Evolutionary conservation across 2,888 invertebrate genomes (phyloP), one percentile per base, ranked within the genome.

Genomic region (Drosophila stalkeri): DNA sequence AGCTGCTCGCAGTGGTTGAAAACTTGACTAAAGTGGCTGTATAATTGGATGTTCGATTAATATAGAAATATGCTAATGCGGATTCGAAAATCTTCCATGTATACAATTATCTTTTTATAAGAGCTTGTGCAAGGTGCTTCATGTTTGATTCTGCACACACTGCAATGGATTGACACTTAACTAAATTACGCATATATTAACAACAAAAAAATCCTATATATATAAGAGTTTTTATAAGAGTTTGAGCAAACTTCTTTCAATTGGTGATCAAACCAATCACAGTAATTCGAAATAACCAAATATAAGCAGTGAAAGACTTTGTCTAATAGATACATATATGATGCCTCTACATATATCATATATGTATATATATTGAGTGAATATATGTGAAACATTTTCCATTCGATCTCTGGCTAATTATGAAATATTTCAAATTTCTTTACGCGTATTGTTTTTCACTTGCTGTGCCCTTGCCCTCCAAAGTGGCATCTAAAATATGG

Each of bases 401-500:
- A 3, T 23, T 46, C 8, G 46, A 23, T 16, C 23, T 23, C 3
- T 16, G 7, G 16, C 56, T 57, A 66, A 77, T 74, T 77, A 64
- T 39, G 62, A 55, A 44, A 55, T 60, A 67, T 18, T 68, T 55
- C 43, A 47, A 37, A 44, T 23, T 44, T 16, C 44, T 54, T 55
- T 41, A 11, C 33, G 33, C 43, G 64, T 57, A 56, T 67, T 68
- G 44, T 33, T 51, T 67, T 63, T 63, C 59, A 54, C 14, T 31
- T 14, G 33, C 31, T 31, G 23, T 51, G 59, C 67, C 66, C 60
- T 67, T 68, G 75, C 67, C 72, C 77, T 72, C 51, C 64, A 72
- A 71, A 67, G 61, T 59, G 61, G 31, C 64, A 20, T 43, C 64
- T 64, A 7, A 77, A 74, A 65, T 33, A 49, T 72, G 81, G 46